Evolutionary conservation across 2,888 invertebrate genomes (phyloP).

Genomic region (Cybosia mesomella): DNA sequence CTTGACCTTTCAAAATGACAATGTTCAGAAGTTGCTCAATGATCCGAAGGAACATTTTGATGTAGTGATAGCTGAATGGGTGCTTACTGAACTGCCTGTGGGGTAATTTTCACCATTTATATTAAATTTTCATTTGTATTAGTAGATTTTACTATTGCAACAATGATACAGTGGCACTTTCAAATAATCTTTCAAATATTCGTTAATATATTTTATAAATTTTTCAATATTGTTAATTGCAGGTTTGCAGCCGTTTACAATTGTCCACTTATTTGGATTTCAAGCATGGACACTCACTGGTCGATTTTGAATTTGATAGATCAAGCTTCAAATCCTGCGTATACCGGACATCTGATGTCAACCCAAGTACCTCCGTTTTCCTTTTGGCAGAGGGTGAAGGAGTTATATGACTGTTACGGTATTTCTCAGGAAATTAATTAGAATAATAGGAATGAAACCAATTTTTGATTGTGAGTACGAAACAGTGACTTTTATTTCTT

Average conservation of each 20-base stretch:
- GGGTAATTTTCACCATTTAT: conserved; percentile 38
- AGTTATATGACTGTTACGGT: too few species aligned
- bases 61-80: conserved; percentile 52
- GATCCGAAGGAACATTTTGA: conserved; percentile 57
- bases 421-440: too few species aligned
- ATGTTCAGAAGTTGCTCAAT: too few species aligned
- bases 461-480: too few species aligned
- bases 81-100: conserved; percentile 47
- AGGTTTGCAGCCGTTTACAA: conserved; percentile 55
- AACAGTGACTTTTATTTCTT: too few species aligned
- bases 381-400: conserved; percentile 33
- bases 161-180: too few species aligned
- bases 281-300: conserved; percentile 51
- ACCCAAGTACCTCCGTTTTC: too few species aligned
- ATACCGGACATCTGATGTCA: conserved; percentile 35
- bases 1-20: too few species aligned
- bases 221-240: conserved; percentile 19
- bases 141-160: too few species aligned
- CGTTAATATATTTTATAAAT: too few species aligned
- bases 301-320: conserved; percentile 50
- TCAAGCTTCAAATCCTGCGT: conserved; percentile 55
- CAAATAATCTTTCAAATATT: too few species aligned
- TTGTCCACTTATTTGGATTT: conserved; percentile 60
- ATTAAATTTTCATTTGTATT: neutral
- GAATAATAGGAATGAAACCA: too few species aligned